These are phyloP conservation scores for Microplitis manilae DNA, from an alignment of 2,888 invertebrate species.

Conservation along the genomic window DNA sequence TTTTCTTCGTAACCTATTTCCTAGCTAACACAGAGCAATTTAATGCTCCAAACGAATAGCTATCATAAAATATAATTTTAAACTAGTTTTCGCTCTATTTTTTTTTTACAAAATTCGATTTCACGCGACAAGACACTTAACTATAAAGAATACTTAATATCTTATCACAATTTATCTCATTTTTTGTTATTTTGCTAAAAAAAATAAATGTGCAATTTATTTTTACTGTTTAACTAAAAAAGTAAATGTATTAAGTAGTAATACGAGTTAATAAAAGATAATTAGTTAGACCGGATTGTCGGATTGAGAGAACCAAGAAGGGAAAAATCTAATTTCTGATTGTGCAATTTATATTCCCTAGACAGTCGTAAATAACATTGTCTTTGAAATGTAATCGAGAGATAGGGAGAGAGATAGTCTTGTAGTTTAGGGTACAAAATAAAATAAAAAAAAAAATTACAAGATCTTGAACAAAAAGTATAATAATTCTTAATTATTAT, in stretches of 20 bases:
- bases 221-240: neutral
- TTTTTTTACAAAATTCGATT: neutral
- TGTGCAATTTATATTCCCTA: conserved; percentile 62
- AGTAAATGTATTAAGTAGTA: neutral
- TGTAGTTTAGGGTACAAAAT: conserved; percentile 12
- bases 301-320: conserved; percentile 21
- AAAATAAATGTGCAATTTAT: neutral
- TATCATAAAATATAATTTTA: neutral
- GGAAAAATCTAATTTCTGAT: conserved; percentile 55
- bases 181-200: neutral
- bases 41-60: neutral
- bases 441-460: neutral
- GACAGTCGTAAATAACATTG: conserved; percentile 62
- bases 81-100: no score
- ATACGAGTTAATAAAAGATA: conserved; percentile 1
- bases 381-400: conserved; percentile 61
- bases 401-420: conserved; percentile 50
- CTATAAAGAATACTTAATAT: neutral
- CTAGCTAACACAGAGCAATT: neutral
- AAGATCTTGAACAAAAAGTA: conserved; percentile 2
- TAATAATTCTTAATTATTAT: conserved; percentile 20
- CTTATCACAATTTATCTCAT: neutral
- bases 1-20: no score
- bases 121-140: neutral
- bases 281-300: conserved; percentile 33